Percentiles rank a stretch among this genome's conserved stretches.
Evolutionary conservation across 2,797 vertebrate species (phyloP).

Genomic region (Lepidocolaptes lacrymiger): DNA sequence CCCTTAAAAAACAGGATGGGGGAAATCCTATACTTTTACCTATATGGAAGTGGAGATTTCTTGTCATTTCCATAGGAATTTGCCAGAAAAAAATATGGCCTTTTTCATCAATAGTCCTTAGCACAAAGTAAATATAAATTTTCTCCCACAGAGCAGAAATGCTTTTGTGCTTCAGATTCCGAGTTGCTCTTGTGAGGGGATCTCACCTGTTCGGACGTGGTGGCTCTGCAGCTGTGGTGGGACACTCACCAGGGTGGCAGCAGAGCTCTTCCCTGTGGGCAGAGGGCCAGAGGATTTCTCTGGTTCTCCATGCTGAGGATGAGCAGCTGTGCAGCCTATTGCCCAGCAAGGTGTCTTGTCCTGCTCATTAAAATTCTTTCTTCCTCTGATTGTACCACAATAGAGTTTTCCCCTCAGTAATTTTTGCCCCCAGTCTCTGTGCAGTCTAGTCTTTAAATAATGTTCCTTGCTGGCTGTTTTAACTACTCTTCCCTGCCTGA

Average conservation of each 20-base stretch:
- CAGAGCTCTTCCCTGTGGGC: neutral
- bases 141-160: neutral
- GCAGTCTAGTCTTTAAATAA: neutral
- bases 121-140: neutral
- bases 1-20: neutral
- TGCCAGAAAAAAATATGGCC: neutral
- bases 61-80: neutral
- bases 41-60: neutral
- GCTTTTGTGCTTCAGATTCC: neutral
- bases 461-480: neutral
- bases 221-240: neutral
- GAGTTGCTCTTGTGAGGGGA: neutral
- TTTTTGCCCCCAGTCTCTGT: neutral
- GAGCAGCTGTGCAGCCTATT: neutral
- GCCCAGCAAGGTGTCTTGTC: neutral
- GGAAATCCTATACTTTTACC: neutral
- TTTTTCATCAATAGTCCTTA: neutral
- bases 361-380: neutral
- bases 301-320: neutral
- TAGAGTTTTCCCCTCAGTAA: neutral
- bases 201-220: neutral
- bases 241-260: neutral
- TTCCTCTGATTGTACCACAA: accelerated
- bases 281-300: neutral
- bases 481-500: neutral